Conservation (phyloP, 1,140 invertebrate genomes). For the Ceratina japonica region DNA sequence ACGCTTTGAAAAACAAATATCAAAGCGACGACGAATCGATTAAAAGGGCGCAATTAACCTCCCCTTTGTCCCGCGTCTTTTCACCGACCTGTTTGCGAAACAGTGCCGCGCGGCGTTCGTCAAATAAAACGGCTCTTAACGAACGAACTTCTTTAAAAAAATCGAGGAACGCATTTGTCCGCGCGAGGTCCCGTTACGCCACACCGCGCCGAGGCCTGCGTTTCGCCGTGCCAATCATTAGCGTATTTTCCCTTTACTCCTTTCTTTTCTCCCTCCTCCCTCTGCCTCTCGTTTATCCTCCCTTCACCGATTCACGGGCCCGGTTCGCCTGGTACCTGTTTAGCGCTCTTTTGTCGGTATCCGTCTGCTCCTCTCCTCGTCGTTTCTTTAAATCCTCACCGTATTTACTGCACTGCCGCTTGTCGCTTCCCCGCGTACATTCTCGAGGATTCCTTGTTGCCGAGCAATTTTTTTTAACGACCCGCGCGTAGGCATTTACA, state of each 20-base stretch:
- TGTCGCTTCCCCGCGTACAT: neutral
- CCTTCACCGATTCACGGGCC: neutral
- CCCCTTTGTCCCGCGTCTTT: conserved; percentile 36
- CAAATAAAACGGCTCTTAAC: conserved; percentile 42
- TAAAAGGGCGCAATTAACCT: conserved; percentile 47
- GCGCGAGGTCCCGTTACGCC: conserved; percentile 19
- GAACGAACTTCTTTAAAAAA: conserved; percentile 45
- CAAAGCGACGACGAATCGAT: conserved; percentile 48
- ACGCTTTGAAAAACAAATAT: conserved; percentile 51
- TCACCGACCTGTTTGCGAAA: conserved; percentile 35
- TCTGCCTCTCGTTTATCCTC: neutral
- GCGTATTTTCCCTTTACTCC: conserved; percentile 7
- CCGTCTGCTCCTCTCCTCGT: neutral
- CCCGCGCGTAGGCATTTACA: neutral
- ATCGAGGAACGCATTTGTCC: conserved; percentile 17
- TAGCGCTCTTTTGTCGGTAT: conserved; percentile 16
- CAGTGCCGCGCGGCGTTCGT: conserved; percentile 26
- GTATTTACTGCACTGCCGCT: conserved; percentile 7
- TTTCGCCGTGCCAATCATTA: conserved; percentile 35
- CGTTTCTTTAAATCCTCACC: conserved; percentile 20
- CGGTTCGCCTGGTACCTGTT: neutral
- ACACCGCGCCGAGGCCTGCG: neutral
- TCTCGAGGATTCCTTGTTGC: neutral
- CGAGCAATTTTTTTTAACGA: neutral
- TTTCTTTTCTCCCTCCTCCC: neutral